phyloP scores from a whole-genome alignment of 2,797 vertebrate genomes.

The Decapterus maruadsi region DNA sequence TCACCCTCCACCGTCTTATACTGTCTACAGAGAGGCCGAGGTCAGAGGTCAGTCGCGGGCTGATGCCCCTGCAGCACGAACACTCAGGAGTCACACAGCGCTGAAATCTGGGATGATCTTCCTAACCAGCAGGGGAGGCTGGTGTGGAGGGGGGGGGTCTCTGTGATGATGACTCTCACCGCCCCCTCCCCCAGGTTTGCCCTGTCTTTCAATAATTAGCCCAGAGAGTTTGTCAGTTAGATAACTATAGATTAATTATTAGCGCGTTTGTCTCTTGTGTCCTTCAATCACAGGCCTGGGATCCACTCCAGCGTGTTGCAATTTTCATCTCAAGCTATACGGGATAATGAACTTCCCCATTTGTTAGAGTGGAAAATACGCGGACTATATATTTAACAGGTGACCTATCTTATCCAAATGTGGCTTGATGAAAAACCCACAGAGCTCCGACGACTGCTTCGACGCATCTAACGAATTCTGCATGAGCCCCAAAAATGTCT shows the following conservation, averaged over 20 bases:
- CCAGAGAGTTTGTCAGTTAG: conserved; percentile 40
- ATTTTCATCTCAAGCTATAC: conserved; percentile 8
- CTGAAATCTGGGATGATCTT: conserved; percentile 74
- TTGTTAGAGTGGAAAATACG: conserved; percentile 7
- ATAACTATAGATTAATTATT: conserved; percentile 49
- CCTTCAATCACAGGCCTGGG: conserved; percentile 22
- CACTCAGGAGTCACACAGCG: conserved; percentile 52
- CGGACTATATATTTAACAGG: conserved; percentile 33
- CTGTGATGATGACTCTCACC: too few relatives aligned
- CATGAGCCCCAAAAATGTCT: conserved; percentile 63
- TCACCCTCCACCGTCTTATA: conserved; percentile 41
- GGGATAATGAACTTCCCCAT: conserved; percentile 15
- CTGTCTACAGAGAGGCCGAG: conserved; percentile 39
- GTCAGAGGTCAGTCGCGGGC: conserved; percentile 53
- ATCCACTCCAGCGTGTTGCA: not conserved
- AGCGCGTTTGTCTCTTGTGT: conserved; percentile 18
- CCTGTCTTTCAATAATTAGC: conserved; percentile 53
- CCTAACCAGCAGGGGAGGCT: conserved; percentile 55
- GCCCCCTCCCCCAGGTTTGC: conserved; percentile 26
- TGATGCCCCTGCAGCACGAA: conserved; percentile 49
- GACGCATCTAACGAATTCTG: conserved; percentile 45
- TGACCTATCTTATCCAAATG: conserved; percentile 49
- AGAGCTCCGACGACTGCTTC: conserved; percentile 36
- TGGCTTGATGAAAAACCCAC: conserved; percentile 48
- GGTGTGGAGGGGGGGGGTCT: too few relatives aligned